phyloP scores from a whole-genome alignment of 2,888 invertebrate species.

The Eurois occulta region DNA sequence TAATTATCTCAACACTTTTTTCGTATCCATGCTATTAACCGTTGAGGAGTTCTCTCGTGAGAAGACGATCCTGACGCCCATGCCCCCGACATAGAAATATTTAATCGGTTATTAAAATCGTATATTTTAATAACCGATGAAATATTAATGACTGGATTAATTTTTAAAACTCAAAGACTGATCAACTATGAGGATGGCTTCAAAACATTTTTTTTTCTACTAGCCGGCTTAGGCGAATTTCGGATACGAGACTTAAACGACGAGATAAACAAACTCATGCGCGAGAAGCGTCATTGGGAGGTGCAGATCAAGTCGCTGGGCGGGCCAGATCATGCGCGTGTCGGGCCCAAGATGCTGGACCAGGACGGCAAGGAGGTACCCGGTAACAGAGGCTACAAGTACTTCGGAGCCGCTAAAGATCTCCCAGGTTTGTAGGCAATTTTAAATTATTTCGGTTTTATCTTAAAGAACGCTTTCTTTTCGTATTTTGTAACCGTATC shows the following conservation, averaged over 20 bases:
- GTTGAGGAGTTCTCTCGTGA: too few relatives aligned
- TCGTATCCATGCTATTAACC: too few relatives aligned
- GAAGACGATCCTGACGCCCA: too few relatives aligned
- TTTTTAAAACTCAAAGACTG: background rate
- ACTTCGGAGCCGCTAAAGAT: constrained; percentile 99
- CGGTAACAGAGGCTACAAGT: constrained; percentile 99
- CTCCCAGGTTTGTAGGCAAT: constrained; percentile 92
- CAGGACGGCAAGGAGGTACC: constrained; percentile 99
- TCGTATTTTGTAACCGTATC: background rate
- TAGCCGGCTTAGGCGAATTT: constrained; percentile 99
- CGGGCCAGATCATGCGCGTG: constrained; percentile 97
- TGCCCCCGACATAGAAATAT: too few relatives aligned
- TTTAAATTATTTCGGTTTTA: background rate
- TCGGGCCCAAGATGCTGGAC: constrained; percentile 98
- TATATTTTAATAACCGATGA: too few relatives aligned
- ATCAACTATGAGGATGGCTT: background rate
- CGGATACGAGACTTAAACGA: constrained; percentile 99
- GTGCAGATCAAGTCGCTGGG: constrained; percentile 98
- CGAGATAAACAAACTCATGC: constrained; percentile 99
- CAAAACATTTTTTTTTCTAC: constrained; percentile 30
- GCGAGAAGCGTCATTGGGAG: constrained; percentile 99
- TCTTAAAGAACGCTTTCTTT: background rate
- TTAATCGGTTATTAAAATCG: too few relatives aligned
- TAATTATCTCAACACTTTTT: too few relatives aligned
- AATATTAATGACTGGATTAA: too few relatives aligned